A percentile compares a stretch with the other conserved stretches of the same genome.
These are phyloP conservation scores for Daboia siamensis DNA, from an alignment of 2,113 vertebrate genomes.

Conservation along the genomic window DNA sequence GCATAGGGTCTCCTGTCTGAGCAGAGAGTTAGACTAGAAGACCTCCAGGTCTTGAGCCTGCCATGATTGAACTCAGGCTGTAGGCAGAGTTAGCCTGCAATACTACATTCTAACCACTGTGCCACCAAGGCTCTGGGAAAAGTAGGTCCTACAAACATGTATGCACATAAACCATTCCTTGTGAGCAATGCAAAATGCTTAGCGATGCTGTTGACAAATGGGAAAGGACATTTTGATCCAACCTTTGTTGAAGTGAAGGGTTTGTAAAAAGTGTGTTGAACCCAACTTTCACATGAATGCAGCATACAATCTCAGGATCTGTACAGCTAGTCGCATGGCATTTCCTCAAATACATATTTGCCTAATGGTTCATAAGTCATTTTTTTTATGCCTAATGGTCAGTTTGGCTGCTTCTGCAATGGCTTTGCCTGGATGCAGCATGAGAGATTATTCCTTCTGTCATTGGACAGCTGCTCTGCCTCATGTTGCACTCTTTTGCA, in stretches of 20 bases:
- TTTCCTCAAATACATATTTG: constrained; percentile 37
- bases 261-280: not conserved
- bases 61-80: not conserved
- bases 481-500: not conserved
- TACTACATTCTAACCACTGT: not conserved
- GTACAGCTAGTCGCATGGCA: not conserved
- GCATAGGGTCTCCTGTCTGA: not conserved
- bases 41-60: not conserved
- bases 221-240: not conserved
- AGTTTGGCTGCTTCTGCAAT: constrained; percentile 39
- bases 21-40: not conserved
- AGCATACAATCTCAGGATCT: not conserved
- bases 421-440: not conserved
- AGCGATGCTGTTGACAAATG: not conserved
- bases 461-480: constrained; percentile 20
- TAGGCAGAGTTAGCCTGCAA: not conserved
- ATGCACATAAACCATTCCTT: not conserved
- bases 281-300: not conserved
- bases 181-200: not conserved
- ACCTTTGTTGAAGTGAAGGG: not conserved
- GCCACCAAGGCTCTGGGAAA: not conserved
- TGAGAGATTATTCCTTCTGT: constrained; percentile 27
- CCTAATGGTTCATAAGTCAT: constrained; percentile 25
- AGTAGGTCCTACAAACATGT: not conserved
- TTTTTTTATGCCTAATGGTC: constrained; percentile 33